Evolutionary conservation across 2,888 invertebrate genomes (phyloP).

Genomic region (Acanthosepion esculentum): DNA sequence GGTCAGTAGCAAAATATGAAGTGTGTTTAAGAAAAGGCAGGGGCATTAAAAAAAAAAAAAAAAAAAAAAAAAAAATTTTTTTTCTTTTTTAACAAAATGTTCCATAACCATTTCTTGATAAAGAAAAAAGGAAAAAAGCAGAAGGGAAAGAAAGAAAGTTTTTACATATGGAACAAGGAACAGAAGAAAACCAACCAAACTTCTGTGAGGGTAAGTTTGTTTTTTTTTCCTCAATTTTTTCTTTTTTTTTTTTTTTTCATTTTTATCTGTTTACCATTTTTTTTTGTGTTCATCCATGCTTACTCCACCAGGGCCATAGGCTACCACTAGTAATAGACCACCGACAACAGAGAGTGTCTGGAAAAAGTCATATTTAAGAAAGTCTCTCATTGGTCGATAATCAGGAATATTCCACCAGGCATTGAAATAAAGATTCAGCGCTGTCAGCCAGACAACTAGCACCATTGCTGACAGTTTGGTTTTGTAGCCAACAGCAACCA

Average conservation of each 20-base stretch:
- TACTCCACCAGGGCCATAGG: slow-evolving; percentile 91
- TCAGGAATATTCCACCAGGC: slow-evolving; percentile 98
- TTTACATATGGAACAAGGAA: not conserved
- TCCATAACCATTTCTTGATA: not conserved
- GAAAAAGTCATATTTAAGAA: slow-evolving; percentile 99
- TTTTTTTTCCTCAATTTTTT: too few species aligned
- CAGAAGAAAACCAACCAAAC: slow-evolving; percentile 9
- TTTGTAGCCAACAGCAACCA: slow-evolving; percentile 97
- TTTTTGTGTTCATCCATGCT: slow-evolving; percentile 99
- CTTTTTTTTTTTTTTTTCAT: not conserved
- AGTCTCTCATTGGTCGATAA: slow-evolving; percentile 96
- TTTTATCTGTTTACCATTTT: slow-evolving; percentile 83
- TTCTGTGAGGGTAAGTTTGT: not conserved
- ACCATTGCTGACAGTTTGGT: slow-evolving; percentile 97
- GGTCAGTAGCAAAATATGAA: slow-evolving; percentile 22
- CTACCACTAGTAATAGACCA: slow-evolving; percentile 97
- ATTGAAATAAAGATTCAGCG: slow-evolving; percentile 97
- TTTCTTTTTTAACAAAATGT: not conserved
- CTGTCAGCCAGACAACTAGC: slow-evolving; percentile 89
- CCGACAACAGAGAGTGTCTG: slow-evolving; percentile 99
- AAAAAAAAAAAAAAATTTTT: not conserved
- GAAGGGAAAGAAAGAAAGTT: not conserved
- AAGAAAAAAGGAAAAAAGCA: not conserved
- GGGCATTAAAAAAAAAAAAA: not conserved
- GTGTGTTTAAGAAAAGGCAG: not conserved